Conservation (phyloP, 2,797 vertebrate genomes). For the Sebastes matsubarae region DNA sequence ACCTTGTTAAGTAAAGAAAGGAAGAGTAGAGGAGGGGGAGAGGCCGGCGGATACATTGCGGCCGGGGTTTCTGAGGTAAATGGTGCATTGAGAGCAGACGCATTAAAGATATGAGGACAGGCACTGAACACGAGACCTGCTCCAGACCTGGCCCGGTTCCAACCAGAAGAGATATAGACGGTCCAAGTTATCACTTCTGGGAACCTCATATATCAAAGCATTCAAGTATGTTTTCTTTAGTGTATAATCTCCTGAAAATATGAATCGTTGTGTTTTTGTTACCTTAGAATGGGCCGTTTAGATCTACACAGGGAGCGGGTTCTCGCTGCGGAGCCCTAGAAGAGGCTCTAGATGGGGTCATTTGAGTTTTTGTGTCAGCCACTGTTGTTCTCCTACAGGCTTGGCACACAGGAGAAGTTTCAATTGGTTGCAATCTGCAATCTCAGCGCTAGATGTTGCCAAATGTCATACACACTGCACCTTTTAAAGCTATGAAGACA, state of each 20-base stretch:
- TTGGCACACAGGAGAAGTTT: no score
- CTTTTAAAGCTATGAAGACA: not conserved
- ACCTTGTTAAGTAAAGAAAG: constrained; percentile 75
- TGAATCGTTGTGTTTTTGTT: no score
- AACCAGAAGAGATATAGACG: not conserved
- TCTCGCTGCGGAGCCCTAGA: no score
- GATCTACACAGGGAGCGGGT: no score
- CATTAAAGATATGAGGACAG: constrained; percentile 59
- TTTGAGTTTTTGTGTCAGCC: no score
- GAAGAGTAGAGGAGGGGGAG: constrained; percentile 34
- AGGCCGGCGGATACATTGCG: constrained; percentile 45
- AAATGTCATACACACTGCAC: no score
- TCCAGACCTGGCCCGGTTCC: constrained; percentile 3
- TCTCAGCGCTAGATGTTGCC: no score
- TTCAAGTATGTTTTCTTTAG: not conserved
- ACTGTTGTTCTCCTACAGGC: no score
- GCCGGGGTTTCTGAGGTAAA: constrained; percentile 41
- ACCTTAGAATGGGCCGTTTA: no score
- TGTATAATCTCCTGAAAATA: not conserved
- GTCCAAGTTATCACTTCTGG: constrained; percentile 18
- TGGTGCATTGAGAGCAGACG: constrained; percentile 42
- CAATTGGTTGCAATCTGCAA: no score
- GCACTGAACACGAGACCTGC: constrained; percentile 34
- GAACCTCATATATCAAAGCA: not conserved
- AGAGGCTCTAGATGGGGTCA: no score